These are phyloP conservation scores for Amorpha juglandis DNA, from an alignment of 2,888 invertebrate genomes.

Conservation along the genomic window DNA sequence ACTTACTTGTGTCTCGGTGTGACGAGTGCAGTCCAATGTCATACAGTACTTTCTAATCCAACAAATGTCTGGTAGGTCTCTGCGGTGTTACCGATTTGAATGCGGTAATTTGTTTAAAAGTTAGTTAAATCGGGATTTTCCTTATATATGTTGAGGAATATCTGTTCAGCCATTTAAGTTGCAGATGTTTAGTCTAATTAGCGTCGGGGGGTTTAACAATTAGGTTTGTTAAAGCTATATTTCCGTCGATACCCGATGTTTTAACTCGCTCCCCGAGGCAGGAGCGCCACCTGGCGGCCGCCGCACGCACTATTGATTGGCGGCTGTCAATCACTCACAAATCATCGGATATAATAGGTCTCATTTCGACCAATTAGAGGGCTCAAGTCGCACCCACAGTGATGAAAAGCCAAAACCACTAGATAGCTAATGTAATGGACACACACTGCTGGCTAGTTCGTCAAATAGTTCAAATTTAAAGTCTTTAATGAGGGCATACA, in stretches of 20 bases:
- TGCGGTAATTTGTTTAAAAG: no score
- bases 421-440: slow-evolving; percentile 48
- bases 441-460: neutral
- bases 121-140: no score
- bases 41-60: no score
- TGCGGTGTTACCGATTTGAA: no score
- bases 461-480: neutral
- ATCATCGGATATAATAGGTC: slow-evolving; percentile 70
- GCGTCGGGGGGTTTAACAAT: neutral
- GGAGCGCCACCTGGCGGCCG: slow-evolving; percentile 69
- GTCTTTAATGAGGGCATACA: neutral
- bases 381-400: slow-evolving; percentile 56
- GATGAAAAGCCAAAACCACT: slow-evolving; percentile 56
- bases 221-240: slow-evolving; percentile 5
- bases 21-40: no score
- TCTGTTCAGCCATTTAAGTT: no score
- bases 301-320: slow-evolving; percentile 71
- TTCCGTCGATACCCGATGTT: slow-evolving; percentile 27
- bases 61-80: no score
- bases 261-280: slow-evolving; percentile 38
- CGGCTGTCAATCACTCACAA: slow-evolving; percentile 78
- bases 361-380: slow-evolving; percentile 71
- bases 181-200: no score
- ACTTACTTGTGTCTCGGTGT: no score
- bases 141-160: no score